Conservation (phyloP, 2,113 vertebrate genomes). For the Marmota flaviventris region DNA sequence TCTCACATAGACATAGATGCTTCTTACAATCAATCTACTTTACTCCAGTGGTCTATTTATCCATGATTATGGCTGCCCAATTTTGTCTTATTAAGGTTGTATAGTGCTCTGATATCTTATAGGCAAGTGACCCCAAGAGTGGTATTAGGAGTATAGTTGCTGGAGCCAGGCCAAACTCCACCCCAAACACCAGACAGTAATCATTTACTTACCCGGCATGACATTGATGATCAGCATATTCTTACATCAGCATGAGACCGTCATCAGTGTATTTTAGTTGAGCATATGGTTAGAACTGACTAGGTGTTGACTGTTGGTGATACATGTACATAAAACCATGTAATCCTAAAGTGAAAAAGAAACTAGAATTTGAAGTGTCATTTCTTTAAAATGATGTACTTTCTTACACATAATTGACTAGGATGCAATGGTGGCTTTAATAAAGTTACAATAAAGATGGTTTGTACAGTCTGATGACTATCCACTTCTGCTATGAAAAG, state of each 20-base stretch:
- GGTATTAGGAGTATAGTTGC: not conserved
- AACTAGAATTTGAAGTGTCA: not conserved
- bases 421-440: not conserved
- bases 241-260: not conserved
- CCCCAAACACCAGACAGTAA: not conserved
- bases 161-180: not conserved
- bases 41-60: not conserved
- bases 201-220: not conserved
- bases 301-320: not conserved
- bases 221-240: not conserved
- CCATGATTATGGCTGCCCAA: not conserved
- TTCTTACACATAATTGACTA: not conserved
- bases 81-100: constrained; percentile 37
- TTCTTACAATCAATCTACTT: constrained; percentile 20
- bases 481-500: not conserved
- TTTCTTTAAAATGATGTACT: not conserved
- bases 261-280: not conserved
- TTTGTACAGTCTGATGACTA: not conserved
- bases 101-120: not conserved
- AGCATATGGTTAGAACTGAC: not conserved
- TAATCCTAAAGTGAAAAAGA: constrained; percentile 44
- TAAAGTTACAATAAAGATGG: not conserved
- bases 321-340: not conserved
- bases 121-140: not conserved
- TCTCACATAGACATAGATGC: not conserved